These are phyloP conservation scores for Eumeta japonica DNA, from an alignment of 1,140 invertebrate species.

Conservation along the genomic window DNA sequence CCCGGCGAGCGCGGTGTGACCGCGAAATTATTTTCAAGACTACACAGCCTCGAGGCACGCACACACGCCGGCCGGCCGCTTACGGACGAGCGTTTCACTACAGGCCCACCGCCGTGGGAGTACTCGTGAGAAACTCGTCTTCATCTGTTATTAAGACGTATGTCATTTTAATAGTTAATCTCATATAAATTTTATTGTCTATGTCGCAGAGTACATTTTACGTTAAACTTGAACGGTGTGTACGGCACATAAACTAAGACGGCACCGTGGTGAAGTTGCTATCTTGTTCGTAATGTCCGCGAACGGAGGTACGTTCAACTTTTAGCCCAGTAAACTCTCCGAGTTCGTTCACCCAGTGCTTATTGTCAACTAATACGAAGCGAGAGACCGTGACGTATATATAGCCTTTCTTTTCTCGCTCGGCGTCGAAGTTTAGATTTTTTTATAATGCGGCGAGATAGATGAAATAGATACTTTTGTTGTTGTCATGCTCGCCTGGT, in stretches of 20 bases:
- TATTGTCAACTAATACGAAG: conserved; percentile 51
- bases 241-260: conserved; percentile 17
- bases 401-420: conserved; percentile 34
- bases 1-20: conserved; percentile 45
- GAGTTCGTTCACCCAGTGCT: conserved; percentile 56
- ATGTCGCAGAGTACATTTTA: conserved; percentile 4
- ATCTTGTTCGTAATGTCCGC: conserved; percentile 58
- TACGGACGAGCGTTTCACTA: conserved; percentile 42
- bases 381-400: conserved; percentile 30
- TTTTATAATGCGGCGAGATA: conserved; percentile 45
- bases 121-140: conserved; percentile 54
- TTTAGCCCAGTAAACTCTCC: conserved; percentile 57
- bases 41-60: conserved; percentile 46
- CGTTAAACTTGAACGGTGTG: conserved; percentile 30
- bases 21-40: conserved; percentile 59
- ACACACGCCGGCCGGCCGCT: conserved; percentile 18
- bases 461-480: conserved; percentile 43
- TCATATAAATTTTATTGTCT: background rate
- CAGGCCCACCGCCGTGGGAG: conserved; percentile 33
- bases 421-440: conserved; percentile 45
- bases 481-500: conserved; percentile 42
- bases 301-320: conserved; percentile 57
- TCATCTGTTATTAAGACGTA: conserved; percentile 10
- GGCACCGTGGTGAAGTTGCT: conserved; percentile 51
- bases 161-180: background rate